Base-by-base conservation (phyloP, 2,888 invertebrate genomes). In the Clostera curtula region DNA sequence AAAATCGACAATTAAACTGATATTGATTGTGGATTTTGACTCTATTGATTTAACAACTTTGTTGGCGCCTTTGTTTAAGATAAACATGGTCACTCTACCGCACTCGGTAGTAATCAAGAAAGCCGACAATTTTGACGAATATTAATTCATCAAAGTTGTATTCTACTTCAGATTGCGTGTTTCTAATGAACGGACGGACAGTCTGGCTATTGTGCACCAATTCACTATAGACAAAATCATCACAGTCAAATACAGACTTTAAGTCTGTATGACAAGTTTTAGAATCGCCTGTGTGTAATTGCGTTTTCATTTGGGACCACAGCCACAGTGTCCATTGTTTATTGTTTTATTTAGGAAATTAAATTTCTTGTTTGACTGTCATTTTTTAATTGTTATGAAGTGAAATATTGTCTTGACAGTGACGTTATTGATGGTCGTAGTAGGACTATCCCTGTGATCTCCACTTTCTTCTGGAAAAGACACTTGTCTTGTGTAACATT, bases 121-220 rank as follows among this genome's bases (percentile, higher is more conserved):
- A 52, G 54, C 58, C 57, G 59, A 60, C 65, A 64, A 65, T 73
- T 72, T 67, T 66, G 70, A 70, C 69, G 64, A 73, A 73, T 72
- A 72, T 73, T 72, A 73, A 75, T 79, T 72, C 64, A 51, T 68
- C 70, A 66, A 71, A 72, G 65, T 67, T 67, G 60, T 68, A 72
- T 71, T 61, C 58, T 56, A 65, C 60, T 65, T 64, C 60, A 64
- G 79, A 77, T 79, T 75, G 74, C 74, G 69, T 75, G 77, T 54
- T 48, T n/a, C n/a, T 62, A 67, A 71, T 67, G 65, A 69, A 61
- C 54, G 56, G 47, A 57, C 59, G 51, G 49, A 59, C 55, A 51
- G 51, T 49, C 60, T 43, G 36, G 23, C 44, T 40, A 54, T 52
- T 56, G 50, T 50, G 49, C 45, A 25, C 34, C 29, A 45, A 34